Base-by-base conservation (phyloP, 2,797 vertebrate genomes). In the Enteromius viviparus region DNA sequence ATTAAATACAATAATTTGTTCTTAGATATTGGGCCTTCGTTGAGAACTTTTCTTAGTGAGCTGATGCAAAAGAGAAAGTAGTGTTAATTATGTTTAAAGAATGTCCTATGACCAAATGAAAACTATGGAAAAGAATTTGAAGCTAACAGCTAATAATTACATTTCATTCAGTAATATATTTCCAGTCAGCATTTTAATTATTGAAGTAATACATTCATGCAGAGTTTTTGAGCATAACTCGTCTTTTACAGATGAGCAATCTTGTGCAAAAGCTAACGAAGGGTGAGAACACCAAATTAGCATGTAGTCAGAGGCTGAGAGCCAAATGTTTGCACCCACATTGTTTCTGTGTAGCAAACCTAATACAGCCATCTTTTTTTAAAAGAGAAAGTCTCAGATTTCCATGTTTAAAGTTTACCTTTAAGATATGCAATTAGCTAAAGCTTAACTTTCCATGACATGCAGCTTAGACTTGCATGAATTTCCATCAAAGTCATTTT, bases 401-500 rank as follows among this genome's bases (percentile, higher is more conserved):
- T 37, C 1, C 47, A 62, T 65, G 55, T 75, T 80, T 12, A 42
- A 51, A 75, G 71, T 53, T 65, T 42, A 12, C 5, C 2, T 45
- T 72, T 65, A 53, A 82, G 11, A 75, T 51, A 9, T 26, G 55
- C 47, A 64, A 74, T 81, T 81, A 74, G 14, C 45, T 53, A 51
- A 81, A 49, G 55, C 69, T 81, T 60, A 51, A 34, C 40, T 77
- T 19, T n/a, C 26, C 26, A 17, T 45, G 76, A 64, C 42, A 49
- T 65, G 15, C 42, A 65, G 23, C 26, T 78, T 45, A 77, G 37
- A 58, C 34, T 42, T 76, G 51, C 32, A 55, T 75, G 32, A 55
- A 53, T 75, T 75, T 40, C 7, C 21, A 60, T 76, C 6, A 76
- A 60, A 10, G 75, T 45, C 26, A 60, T 53, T 21, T 74, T 51